Evolutionary conservation across 2,888 invertebrate species (phyloP).

Genomic region (Megaustenia siamemsis): DNA sequence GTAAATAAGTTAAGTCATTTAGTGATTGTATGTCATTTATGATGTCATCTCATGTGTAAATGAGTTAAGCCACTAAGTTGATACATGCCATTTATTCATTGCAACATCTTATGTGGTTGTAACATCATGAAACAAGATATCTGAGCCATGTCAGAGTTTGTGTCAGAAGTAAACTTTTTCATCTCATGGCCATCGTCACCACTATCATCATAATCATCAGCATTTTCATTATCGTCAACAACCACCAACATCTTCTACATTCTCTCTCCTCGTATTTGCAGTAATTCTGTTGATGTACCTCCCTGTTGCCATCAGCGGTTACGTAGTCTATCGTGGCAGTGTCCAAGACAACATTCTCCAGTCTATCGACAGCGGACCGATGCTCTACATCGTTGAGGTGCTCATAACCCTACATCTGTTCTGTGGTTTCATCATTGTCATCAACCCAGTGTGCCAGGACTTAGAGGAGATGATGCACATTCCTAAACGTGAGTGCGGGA

Average conservation of each 20-base stretch:
- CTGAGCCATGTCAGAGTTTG: too few species aligned
- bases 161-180: too few species aligned
- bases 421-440: slow-evolving; percentile 85
- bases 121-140: too few species aligned
- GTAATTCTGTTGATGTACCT: slow-evolving; percentile 85
- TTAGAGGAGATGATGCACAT: slow-evolving; percentile 88
- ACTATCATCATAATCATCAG: too few species aligned
- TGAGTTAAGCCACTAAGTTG: too few species aligned
- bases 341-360: slow-evolving; percentile 90
- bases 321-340: slow-evolving; percentile 84
- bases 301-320: slow-evolving; percentile 85
- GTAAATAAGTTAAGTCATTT: too few species aligned
- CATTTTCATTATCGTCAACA: too few species aligned
- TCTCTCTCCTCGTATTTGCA: slow-evolving; percentile 48
- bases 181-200: too few species aligned
- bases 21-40: background rate
- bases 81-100: too few species aligned
- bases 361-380: slow-evolving; percentile 82
- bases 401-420: slow-evolving; percentile 85
- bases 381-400: slow-evolving; percentile 84
- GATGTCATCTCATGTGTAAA: too few species aligned
- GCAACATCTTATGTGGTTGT: too few species aligned
- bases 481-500: slow-evolving; percentile 85
- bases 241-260: background rate
- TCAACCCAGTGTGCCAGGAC: slow-evolving; percentile 88